These are phyloP conservation scores for Neria commutata DNA, from an alignment of 2,888 invertebrate genomes.

Conservation along the genomic window DNA sequence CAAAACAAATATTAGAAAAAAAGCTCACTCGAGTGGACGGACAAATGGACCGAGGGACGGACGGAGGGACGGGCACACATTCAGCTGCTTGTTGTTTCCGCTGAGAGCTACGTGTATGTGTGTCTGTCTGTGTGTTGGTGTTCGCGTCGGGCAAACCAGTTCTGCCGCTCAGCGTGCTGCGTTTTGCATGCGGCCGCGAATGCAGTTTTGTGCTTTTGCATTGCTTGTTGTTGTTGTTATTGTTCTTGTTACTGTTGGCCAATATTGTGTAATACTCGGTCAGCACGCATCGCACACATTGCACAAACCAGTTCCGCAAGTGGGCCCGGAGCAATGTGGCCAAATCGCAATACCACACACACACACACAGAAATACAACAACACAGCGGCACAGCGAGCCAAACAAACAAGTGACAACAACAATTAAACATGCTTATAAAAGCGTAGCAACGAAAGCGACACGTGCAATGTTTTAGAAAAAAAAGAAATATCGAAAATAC, in stretches of 20 bases:
- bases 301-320: constrained; percentile 25
- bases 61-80: too few relatives aligned
- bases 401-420: too few relatives aligned
- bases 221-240: too few relatives aligned
- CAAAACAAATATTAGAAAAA: too few relatives aligned
- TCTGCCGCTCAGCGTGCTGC: background rate
- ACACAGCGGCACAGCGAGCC: background rate
- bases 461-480: background rate
- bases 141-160: background rate
- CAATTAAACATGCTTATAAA: constrained; percentile 7
- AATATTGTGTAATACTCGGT: constrained; percentile 14
- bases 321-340: background rate
- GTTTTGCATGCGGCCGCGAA: too few relatives aligned
- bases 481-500: background rate
- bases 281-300: constrained; percentile 17
- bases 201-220: too few relatives aligned
- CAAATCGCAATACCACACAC: background rate
- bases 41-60: too few relatives aligned
- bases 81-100: too few relatives aligned
- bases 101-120: too few relatives aligned
- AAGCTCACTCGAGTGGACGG: too few relatives aligned
- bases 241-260: background rate
- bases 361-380: background rate
- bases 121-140: too few relatives aligned
- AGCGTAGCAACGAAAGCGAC: background rate